These are phyloP conservation scores for Brassicogethes aeneus DNA, from an alignment of 2,888 invertebrate species.

Conservation along the genomic window DNA sequence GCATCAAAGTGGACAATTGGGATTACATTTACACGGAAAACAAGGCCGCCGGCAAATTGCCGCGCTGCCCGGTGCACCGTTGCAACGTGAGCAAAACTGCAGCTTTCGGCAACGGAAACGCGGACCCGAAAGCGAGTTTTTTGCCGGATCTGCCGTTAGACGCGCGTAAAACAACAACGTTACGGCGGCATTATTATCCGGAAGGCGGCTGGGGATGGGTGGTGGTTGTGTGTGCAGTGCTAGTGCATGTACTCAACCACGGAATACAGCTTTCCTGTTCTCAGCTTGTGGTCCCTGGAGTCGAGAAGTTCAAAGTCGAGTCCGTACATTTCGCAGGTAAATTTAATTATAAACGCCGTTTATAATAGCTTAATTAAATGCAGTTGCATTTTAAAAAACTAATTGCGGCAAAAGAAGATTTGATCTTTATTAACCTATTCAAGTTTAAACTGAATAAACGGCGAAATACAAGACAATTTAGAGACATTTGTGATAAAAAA, in stretches of 20 bases:
- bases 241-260: constrained; percentile 64
- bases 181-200: constrained; percentile 68
- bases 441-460: too few species aligned
- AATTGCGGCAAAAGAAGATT: too few species aligned
- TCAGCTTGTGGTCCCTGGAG: constrained; percentile 50
- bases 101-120: constrained; percentile 5
- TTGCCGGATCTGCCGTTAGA: constrained; percentile 35
- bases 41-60: constrained; percentile 8
- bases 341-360: too few species aligned
- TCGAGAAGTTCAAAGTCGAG: constrained; percentile 51
- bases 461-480: too few species aligned
- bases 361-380: constrained; percentile 1
- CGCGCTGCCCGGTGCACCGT: constrained; percentile 24
- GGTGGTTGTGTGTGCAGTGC: constrained; percentile 60
- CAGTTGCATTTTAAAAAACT: too few species aligned
- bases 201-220: constrained; percentile 87
- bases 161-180: constrained; percentile 38
- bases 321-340: constrained; percentile 59
- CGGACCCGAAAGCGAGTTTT: constrained; percentile 10
- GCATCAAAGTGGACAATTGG: constrained; percentile 37
- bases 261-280: constrained; percentile 63
- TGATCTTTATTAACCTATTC: too few species aligned
- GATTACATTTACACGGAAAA: constrained; percentile 35
- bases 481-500: too few species aligned
- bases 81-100: constrained; percentile 16